phyloP scores from a whole-genome alignment of 2,113 vertebrate species.

The Machaerirhynchus nigripectus region DNA sequence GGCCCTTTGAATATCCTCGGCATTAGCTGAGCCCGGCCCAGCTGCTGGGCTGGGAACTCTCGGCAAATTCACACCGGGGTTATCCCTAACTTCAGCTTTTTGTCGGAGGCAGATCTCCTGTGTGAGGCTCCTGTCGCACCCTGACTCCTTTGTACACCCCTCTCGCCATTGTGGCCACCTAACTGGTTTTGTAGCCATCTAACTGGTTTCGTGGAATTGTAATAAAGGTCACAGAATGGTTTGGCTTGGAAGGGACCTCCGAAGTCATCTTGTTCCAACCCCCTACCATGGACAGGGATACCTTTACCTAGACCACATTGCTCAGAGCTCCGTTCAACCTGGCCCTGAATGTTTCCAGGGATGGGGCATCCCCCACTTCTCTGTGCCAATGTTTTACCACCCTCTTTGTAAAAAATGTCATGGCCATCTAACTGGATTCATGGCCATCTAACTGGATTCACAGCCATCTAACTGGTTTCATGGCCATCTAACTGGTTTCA shows the following conservation, averaged over 20 bases:
- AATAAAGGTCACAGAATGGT: background rate
- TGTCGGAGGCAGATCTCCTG: rapidly evolving
- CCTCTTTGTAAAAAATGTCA: background rate
- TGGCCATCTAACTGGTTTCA: background rate
- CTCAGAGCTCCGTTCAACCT: background rate
- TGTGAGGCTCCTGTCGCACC: rapidly evolving
- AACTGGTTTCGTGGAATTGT: rapidly evolving
- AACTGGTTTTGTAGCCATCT: background rate
- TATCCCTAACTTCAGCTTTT: background rate
- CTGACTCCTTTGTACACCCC: rapidly evolving
- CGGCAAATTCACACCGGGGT: rapidly evolving
- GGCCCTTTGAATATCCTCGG: constrained; percentile 3
- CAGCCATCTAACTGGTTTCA: background rate
- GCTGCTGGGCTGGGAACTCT: background rate
- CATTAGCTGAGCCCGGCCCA: constrained; percentile 10
- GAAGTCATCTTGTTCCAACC: background rate
- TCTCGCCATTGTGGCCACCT: rapidly evolving
- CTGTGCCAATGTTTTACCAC: background rate
- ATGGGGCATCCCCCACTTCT: background rate
- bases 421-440: background rate
- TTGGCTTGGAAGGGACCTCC: background rate
- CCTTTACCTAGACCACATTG: background rate
- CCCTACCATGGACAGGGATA: background rate
- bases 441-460: background rate
- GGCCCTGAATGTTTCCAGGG: background rate